A percentile compares a stretch with the other conserved stretches of the same genome.
phyloP scores from a whole-genome alignment of 2,797 vertebrate species.

The Furcifer pardalis region DNA sequence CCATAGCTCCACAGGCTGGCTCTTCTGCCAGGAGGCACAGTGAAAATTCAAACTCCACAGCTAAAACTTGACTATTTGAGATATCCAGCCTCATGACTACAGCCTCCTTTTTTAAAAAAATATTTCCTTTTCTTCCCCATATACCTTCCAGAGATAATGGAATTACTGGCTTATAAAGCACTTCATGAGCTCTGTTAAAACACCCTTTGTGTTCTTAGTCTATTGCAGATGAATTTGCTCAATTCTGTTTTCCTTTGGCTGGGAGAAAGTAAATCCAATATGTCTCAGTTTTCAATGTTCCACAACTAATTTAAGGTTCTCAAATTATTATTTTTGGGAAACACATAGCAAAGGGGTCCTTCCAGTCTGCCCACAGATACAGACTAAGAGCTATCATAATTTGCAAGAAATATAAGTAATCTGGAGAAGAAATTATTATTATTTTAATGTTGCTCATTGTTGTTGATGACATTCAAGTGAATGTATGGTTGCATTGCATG shows the following conservation, averaged over 20 bases:
- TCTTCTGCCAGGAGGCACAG: no score
- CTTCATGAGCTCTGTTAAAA: neutral
- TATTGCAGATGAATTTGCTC: neutral
- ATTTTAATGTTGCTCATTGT: neutral
- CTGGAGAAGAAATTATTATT: neutral
- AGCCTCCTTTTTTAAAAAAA: neutral
- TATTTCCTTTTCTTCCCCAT: neutral
- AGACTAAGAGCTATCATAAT: neutral
- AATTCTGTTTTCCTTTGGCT: neutral
- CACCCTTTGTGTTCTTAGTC: neutral
- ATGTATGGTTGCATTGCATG: neutral
- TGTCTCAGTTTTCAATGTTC: neutral
- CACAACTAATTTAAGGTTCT: neutral
- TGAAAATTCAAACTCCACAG: no score
- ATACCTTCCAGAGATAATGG: neutral
- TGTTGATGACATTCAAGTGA: neutral
- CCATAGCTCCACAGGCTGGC: no score
- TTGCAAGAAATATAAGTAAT: neutral
- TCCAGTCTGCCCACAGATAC: neutral
- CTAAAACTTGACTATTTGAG: no score
- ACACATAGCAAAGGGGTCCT: neutral
- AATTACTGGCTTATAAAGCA: neutral
- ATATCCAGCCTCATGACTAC: neutral
- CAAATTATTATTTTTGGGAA: neutral
- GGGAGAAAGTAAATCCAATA: neutral